Evolutionary conservation across 2,888 invertebrate species (phyloP).

Genomic region (Lepidochitona cinerea): DNA sequence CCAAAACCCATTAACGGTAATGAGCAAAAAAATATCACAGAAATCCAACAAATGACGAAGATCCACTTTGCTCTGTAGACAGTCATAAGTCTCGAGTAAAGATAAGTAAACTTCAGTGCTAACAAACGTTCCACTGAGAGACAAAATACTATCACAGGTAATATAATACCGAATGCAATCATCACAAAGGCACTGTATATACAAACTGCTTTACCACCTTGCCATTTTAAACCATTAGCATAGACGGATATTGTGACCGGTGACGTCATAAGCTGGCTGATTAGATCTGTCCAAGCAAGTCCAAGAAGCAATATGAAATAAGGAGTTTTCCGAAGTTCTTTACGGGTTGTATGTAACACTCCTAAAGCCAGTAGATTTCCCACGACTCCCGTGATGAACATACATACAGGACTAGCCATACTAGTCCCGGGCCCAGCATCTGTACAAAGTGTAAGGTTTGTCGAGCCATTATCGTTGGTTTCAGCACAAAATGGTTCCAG

Average conservation of each 20-base stretch:
- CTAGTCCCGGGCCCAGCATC: not conserved
- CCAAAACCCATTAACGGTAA: conserved; percentile 67
- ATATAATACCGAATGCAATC: conserved; percentile 66
- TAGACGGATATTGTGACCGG: conserved; percentile 61
- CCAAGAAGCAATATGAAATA: conserved; percentile 66
- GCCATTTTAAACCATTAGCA: conserved; percentile 61
- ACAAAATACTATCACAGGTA: conserved; percentile 65
- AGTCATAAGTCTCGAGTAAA: conserved; percentile 58
- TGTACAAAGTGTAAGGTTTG: not conserved
- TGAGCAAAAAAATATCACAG: conserved; percentile 54
- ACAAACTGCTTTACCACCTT: conserved; percentile 64
- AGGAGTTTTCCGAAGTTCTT: conserved; percentile 60
- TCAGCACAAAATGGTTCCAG: not conserved
- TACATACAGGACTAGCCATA: conserved; percentile 44
- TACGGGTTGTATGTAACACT: conserved; percentile 58
- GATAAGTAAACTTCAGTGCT: conserved; percentile 64
- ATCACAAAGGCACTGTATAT: conserved; percentile 69
- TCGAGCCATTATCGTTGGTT: not conserved
- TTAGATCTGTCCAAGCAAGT: conserved; percentile 68
- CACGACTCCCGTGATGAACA: conserved; percentile 54
- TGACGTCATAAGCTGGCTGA: conserved; percentile 65
- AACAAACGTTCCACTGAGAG: conserved; percentile 69
- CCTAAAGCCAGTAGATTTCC: conserved; percentile 70
- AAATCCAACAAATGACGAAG: conserved; percentile 48
- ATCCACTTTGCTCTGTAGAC: conserved; percentile 49